Evolutionary conservation across 2,113 vertebrate species (phyloP).

Genomic region (Mixornis gularis): DNA sequence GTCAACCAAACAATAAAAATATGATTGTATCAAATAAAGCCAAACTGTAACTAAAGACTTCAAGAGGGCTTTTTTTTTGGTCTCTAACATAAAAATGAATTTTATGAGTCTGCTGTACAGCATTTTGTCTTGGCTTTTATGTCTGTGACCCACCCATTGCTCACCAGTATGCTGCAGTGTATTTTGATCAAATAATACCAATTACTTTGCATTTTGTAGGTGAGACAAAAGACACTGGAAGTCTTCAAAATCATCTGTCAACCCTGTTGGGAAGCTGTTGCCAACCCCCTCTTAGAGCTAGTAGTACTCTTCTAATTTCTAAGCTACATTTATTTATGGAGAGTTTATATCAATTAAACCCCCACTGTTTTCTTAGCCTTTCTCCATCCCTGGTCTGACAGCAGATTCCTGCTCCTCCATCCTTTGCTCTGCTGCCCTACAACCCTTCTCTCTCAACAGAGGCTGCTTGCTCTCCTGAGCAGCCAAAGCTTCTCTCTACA

Average conservation of each 20-base stretch:
- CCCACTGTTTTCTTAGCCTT: not conserved
- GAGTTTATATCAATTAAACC: not conserved
- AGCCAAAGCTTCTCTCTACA: not conserved
- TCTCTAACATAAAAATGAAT: not conserved
- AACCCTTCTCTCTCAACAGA: not conserved
- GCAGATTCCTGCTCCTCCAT: not conserved
- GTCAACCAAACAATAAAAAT: not conserved
- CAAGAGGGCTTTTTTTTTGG: not conserved
- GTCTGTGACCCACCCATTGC: not conserved
- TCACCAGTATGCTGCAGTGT: not conserved
- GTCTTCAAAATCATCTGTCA: not conserved
- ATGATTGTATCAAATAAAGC: not conserved
- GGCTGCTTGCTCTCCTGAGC: not conserved
- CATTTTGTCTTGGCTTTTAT: not conserved
- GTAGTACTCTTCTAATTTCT: not conserved
- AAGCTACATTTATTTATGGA: not conserved
- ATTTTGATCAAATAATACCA: not conserved
- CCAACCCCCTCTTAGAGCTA: not conserved
- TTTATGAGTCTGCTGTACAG: not conserved
- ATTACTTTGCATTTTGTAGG: not conserved
- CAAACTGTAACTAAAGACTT: not conserved
- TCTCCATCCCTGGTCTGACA: not conserved
- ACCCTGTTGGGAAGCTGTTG: not conserved
- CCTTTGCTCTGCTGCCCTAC: not conserved
- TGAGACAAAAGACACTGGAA: not conserved